These are phyloP conservation scores for Eupithecia centaureata DNA, from an alignment of 2,888 invertebrate species.

Conservation along the genomic window DNA sequence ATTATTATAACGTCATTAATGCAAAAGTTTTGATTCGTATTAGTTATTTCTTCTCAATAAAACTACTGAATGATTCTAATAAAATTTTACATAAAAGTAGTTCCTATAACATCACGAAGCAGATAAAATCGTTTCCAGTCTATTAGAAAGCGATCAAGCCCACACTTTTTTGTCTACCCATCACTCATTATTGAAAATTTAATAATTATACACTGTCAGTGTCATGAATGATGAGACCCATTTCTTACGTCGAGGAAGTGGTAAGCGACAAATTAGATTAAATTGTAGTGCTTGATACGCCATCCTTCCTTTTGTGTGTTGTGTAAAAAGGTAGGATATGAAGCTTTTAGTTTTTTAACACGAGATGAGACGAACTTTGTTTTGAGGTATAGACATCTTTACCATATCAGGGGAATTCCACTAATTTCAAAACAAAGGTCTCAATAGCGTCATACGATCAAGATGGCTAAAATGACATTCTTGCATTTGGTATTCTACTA, in stretches of 20 bases:
- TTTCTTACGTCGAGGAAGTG: conserved; percentile 34
- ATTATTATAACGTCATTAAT: too few relatives aligned
- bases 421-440: too few relatives aligned
- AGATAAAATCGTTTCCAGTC: conserved; percentile 12
- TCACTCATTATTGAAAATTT: conserved; percentile 32
- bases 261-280: conserved; percentile 34
- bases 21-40: too few relatives aligned
- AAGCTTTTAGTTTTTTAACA: neutral
- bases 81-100: neutral
- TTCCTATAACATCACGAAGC: neutral
- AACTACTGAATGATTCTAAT: neutral
- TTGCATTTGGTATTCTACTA: too few relatives aligned
- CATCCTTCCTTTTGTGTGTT: conserved; percentile 36
- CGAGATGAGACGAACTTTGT: neutral
- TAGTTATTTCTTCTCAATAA: neutral
- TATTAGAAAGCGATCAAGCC: conserved; percentile 22
- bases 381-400: neutral
- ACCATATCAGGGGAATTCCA: too few relatives aligned
- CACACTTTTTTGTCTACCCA: conserved; percentile 22
- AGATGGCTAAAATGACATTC: too few relatives aligned
- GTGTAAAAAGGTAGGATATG: neutral
- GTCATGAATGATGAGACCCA: conserved; percentile 40
- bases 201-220: conserved; percentile 35
- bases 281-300: conserved; percentile 39
- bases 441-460: too few relatives aligned